A percentile compares a stretch with the other conserved stretches of the same genome.
phyloP scores from a whole-genome alignment of 1,140 invertebrate species.

The Anastrepha ludens region DNA sequence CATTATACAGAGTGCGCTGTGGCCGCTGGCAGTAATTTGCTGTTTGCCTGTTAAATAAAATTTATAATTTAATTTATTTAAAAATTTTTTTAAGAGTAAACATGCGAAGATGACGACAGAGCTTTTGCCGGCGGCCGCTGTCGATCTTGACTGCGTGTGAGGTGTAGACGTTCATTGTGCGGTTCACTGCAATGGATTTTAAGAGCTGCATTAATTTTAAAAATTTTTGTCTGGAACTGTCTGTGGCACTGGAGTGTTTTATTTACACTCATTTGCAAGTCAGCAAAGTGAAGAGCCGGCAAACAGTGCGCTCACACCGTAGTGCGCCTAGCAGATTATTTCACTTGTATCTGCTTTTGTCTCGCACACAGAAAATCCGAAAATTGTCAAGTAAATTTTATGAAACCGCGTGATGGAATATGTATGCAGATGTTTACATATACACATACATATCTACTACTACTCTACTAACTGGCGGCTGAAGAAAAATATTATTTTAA shows the following conservation, averaged over 20 bases:
- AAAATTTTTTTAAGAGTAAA: constrained; percentile 53
- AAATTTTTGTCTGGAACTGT: constrained; percentile 5
- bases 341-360: not conserved
- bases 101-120: not conserved
- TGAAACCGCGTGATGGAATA: too few species aligned
- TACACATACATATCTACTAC: not conserved
- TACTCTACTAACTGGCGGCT: too few species aligned
- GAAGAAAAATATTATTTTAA: too few species aligned
- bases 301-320: not conserved
- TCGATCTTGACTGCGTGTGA: not conserved
- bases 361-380: not conserved
- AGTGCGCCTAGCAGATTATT: not conserved
- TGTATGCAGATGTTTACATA: not conserved
- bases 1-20: not conserved
- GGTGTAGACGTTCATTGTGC: not conserved
- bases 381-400: constrained; percentile 13
- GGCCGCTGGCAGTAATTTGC: constrained; percentile 18
- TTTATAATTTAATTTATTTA: constrained; percentile 55
- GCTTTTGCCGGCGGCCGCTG: not conserved
- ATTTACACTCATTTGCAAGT: constrained; percentile 38
- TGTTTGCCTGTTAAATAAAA: constrained; percentile 53
- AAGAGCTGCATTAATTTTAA: constrained; percentile 36
- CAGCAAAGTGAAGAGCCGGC: not conserved
- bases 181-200: not conserved
- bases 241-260: not conserved